Conservation (phyloP, 2,888 invertebrate species). For the Mechanitis mazaeus region DNA sequence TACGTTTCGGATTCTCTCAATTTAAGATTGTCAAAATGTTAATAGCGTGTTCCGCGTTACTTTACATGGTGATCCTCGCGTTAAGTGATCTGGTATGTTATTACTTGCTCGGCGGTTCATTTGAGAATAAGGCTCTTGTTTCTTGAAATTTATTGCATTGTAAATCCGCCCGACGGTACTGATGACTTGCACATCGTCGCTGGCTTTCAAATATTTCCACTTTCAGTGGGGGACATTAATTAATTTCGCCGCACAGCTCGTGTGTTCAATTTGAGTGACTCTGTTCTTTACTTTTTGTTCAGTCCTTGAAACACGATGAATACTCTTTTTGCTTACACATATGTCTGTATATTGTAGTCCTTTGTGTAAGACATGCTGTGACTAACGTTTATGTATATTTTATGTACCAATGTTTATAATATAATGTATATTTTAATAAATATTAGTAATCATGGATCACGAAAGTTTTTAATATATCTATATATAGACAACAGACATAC, state of each 20-base stretch:
- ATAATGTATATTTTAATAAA: too few relatives aligned
- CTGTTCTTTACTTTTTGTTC: conserved; percentile 48
- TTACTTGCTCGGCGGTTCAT: conserved; percentile 61
- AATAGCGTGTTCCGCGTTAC: conserved; percentile 26
- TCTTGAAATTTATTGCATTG: conserved; percentile 63
- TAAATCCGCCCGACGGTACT: conserved; percentile 53
- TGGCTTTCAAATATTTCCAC: conserved; percentile 59
- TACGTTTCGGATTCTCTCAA: conserved; percentile 5
- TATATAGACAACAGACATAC: background rate
- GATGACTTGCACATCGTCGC: conserved; percentile 66
- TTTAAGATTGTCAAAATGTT: conserved; percentile 30
- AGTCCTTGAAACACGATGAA: conserved; percentile 28
- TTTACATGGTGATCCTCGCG: conserved; percentile 33
- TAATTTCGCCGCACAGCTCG: conserved; percentile 62
- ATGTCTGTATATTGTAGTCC: conserved; percentile 11
- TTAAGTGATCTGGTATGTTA: conserved; percentile 41
- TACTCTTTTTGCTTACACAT: conserved; percentile 20
- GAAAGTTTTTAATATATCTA: background rate
- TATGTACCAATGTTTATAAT: background rate
- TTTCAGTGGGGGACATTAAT: conserved; percentile 62
- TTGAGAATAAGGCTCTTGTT: conserved; percentile 65
- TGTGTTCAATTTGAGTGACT: conserved; percentile 56
- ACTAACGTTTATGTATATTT: conserved; percentile 11
- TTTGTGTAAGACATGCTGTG: conserved; percentile 18
- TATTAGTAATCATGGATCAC: too few relatives aligned